Base-by-base conservation (phyloP, 1,140 invertebrate genomes). In the Drosophila bipectinata region DNA sequence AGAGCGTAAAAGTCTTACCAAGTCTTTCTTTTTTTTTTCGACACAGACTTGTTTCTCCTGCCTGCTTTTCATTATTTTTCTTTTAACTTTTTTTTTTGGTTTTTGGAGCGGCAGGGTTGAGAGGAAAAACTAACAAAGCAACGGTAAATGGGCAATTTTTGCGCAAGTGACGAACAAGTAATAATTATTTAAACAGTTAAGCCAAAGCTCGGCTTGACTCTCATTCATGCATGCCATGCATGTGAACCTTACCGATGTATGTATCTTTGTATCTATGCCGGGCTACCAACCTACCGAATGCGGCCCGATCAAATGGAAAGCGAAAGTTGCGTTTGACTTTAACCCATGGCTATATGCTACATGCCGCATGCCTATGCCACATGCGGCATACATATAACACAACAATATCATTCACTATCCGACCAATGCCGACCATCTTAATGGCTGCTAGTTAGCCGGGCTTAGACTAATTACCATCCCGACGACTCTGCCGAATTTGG, bases 111-210 rank as follows among this genome's bases (percentile, higher is more conserved):
- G 5, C 63, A 67, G 63, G 63, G 59, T 67, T 66, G 60, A 28
- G 63, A 53, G 71, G 58, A 63, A 75, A 74, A 76, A 76, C 73
- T 76, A 76, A 77, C 74, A 74, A 67, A 76, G 72, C 62, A 76
- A 77, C 74, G 74, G 74, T 77, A 60, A 77, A 77, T 71, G 64
- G 73, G 62, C 74, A 77, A 77, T 77, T 77, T 71, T 77, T 63
- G 74, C 74, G 74, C 74, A 63, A 77, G 63, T 77, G 73, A 77
- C 56, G 67, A 77, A 77, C 73, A 77, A 77, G 74, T 77, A 77
- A 77, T 77, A 77, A 77, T 77, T 77, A 63, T 77, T 77, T 77
- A 77, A 77, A 77, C 74, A 76, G 74, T 76, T 76, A 76, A 74
- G 54, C 60, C 72, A 28, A 28, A 28, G 39, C 18, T 30, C 41